A percentile compares a stretch with the other conserved stretches of the same genome.
phyloP scores from a whole-genome alignment of 2,888 invertebrate genomes.

The Morpho helenor region DNA sequence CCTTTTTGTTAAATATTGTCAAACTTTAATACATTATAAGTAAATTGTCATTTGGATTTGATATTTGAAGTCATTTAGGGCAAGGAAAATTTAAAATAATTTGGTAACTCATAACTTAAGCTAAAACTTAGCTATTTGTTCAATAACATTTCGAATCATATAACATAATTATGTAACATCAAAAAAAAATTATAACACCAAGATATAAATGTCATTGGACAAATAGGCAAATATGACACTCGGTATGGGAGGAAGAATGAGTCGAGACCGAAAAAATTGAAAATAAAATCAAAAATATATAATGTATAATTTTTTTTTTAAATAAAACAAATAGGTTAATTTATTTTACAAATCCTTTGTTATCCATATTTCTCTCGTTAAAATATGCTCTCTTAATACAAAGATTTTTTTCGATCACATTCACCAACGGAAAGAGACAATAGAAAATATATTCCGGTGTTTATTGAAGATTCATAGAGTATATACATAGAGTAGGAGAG shows the following conservation, averaged over 20 bases:
- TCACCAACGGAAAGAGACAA: conserved; percentile 59
- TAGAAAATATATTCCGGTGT: conserved; percentile 49
- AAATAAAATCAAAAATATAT: conserved; percentile 41
- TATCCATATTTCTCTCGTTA: conserved; percentile 78
- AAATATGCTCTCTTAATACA: conserved; percentile 77
- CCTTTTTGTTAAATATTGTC: too few relatives aligned
- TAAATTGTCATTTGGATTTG: too few relatives aligned
- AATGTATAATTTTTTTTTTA: conserved; percentile 38
- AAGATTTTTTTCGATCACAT: conserved; percentile 74
- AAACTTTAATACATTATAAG: too few relatives aligned
- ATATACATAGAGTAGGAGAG: too few relatives aligned
- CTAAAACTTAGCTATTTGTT: too few relatives aligned
- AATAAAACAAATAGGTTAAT: conserved; percentile 79
- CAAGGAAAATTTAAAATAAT: too few relatives aligned
- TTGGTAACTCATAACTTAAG: too few relatives aligned
- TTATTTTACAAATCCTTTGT: conserved; percentile 78
- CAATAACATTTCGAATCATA: too few relatives aligned
- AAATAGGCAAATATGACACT: conserved; percentile 57
- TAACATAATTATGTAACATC: too few relatives aligned
- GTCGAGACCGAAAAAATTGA: conserved; percentile 36
- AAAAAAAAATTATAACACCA: too few relatives aligned
- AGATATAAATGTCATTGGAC: conserved; percentile 3
- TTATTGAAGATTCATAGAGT: too few relatives aligned
- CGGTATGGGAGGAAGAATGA: conserved; percentile 24
- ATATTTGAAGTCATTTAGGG: too few relatives aligned